Conservation (phyloP, 2,113 vertebrate genomes). For the Potamarius usumacintae region DNA sequence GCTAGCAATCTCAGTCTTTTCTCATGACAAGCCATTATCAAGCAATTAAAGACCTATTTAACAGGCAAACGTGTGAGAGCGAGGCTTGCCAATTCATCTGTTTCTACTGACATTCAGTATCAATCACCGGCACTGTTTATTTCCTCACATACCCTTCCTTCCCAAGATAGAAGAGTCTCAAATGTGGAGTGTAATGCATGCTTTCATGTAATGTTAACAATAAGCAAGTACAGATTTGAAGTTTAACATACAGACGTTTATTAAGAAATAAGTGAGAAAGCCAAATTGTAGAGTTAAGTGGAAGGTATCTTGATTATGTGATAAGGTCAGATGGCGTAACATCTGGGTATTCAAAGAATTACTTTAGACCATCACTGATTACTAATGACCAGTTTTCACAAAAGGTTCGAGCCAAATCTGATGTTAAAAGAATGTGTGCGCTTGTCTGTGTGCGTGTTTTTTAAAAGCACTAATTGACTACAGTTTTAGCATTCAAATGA, state of each 20-base stretch:
- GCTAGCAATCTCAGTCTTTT: constrained; percentile 43
- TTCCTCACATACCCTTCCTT: constrained; percentile 4
- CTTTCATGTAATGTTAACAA: constrained; percentile 17
- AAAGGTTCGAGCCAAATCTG: constrained; percentile 7
- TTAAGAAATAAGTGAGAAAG: background rate
- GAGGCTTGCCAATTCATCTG: constrained; percentile 65
- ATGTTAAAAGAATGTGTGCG: constrained; percentile 11
- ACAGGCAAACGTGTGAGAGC: constrained; percentile 49
- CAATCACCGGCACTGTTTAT: constrained; percentile 61
- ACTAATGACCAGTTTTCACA: background rate
- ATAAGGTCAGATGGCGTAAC: constrained; percentile 16
- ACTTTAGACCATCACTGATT: constrained; percentile 19
- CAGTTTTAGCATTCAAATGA: background rate
- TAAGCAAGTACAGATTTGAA: background rate
- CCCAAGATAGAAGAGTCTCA: background rate
- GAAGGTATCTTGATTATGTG: background rate
- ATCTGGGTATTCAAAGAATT: constrained; percentile 11
- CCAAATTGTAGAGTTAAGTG: background rate
- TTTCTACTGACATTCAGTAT: constrained; percentile 61
- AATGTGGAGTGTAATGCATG: constrained; percentile 9
- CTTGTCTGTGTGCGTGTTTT: background rate
- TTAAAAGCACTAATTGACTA: background rate
- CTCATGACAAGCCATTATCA: constrained; percentile 57
- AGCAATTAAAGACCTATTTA: constrained; percentile 66
- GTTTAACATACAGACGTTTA: constrained; percentile 8